phyloP scores from a whole-genome alignment of 1,140 invertebrate genomes.

The Amyelois transitella region DNA sequence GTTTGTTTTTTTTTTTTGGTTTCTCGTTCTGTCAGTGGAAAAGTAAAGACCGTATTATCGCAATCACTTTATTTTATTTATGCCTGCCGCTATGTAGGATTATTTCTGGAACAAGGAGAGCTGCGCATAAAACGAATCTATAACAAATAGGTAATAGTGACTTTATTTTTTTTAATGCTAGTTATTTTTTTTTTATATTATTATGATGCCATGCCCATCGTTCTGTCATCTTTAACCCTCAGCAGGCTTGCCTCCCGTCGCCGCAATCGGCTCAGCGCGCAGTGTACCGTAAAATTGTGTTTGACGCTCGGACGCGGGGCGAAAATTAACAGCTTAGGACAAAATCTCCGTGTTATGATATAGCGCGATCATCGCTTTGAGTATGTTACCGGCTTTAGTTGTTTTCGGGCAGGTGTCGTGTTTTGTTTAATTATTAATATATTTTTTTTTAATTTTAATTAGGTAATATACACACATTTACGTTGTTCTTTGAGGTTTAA shows the following conservation, averaged over 20 bases:
- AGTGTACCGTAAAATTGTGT: constrained; percentile 61
- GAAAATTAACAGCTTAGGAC: constrained; percentile 67
- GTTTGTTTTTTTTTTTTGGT: no score
- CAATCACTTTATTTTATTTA: no score
- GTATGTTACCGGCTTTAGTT: constrained; percentile 39
- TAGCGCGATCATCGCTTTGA: constrained; percentile 49
- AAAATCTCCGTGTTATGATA: constrained; percentile 64
- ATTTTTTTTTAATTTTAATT: background rate
- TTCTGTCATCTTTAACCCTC: background rate
- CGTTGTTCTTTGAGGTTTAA: no score
- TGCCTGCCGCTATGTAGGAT: no score
- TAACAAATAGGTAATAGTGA: no score
- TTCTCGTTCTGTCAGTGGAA: no score
- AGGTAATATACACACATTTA: no score
- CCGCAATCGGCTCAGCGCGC: constrained; percentile 65
- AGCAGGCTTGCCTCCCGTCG: constrained; percentile 56
- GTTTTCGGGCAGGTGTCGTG: constrained; percentile 31
- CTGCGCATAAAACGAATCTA: no score
- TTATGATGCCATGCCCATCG: background rate
- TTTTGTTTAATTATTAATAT: background rate
- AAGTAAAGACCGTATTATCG: no score
- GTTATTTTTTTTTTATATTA: no score
- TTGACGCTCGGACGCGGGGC: constrained; percentile 40
- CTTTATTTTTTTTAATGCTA: no score
- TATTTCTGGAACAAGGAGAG: no score